Evolutionary conservation across 2,113 vertebrate genomes (phyloP).

Genomic region (Pagrus major): DNA sequence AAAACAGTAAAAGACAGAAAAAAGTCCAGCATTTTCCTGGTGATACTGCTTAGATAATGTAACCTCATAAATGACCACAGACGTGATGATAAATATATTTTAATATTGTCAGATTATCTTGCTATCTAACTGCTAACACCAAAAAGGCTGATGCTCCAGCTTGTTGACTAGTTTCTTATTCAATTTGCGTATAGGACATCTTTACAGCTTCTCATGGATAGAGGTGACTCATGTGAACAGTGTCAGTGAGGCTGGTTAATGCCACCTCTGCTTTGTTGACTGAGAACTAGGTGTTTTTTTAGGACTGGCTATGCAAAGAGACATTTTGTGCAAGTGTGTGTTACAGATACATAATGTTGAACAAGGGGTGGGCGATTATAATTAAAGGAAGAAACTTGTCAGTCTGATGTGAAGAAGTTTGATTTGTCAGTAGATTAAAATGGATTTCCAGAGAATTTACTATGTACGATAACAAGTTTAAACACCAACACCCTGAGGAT

Average conservation of each 20-base stretch:
- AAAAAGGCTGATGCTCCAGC: constrained; percentile 10
- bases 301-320: constrained; percentile 12
- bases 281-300: not conserved
- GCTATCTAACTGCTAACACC: not conserved
- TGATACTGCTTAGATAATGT: not conserved
- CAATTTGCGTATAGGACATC: constrained; percentile 10
- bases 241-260: not conserved
- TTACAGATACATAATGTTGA: not conserved
- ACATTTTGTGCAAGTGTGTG: not conserved
- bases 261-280: not conserved
- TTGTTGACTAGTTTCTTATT: not conserved
- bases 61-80: not conserved
- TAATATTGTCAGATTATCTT: not conserved
- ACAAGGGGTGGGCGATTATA: accelerated
- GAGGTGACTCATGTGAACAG: constrained; percentile 9
- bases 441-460: not conserved
- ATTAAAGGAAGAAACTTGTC: not conserved
- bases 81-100: not conserved
- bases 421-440: not conserved
- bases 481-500: not conserved
- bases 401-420: not conserved
- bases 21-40: not conserved
- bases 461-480: not conserved
- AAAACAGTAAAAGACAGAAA: not conserved
- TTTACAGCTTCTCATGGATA: not conserved